These are phyloP conservation scores for Lasioglossum marginatum DNA, from an alignment of 2,888 invertebrate species.

Conservation along the genomic window DNA sequence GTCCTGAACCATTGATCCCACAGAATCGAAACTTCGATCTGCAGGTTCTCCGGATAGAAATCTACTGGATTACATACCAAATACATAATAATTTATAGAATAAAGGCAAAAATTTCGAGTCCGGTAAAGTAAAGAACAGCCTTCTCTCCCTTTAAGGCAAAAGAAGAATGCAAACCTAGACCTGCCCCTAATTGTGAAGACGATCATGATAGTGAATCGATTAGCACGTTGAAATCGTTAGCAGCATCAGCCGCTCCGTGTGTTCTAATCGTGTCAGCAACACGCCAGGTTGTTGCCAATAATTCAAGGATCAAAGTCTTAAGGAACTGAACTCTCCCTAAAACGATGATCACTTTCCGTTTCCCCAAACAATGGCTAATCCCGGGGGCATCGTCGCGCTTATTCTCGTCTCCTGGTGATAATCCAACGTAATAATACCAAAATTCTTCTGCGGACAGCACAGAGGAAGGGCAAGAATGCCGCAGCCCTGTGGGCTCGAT, in stretches of 20 bases:
- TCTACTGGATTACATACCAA: no score
- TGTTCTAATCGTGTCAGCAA: not conserved
- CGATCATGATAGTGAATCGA: not conserved
- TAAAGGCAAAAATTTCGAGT: no score
- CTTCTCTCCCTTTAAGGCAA: not conserved
- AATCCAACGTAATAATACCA: constrained; percentile 43
- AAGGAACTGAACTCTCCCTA: constrained; percentile 30
- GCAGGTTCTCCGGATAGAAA: no score
- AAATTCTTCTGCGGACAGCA: constrained; percentile 41
- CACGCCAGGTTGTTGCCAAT: constrained; percentile 16
- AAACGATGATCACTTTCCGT: constrained; percentile 53
- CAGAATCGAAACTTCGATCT: no score
- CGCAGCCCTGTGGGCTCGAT: constrained; percentile 46
- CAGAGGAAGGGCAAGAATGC: constrained; percentile 25
- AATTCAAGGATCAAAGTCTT: constrained; percentile 48
- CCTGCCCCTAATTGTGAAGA: not conserved
- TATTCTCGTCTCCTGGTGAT: constrained; percentile 18
- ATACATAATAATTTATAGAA: no score
- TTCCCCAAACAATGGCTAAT: constrained; percentile 49
- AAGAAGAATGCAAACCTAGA: not conserved
- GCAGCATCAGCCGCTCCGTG: not conserved
- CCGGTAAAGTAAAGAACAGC: no score
- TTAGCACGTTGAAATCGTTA: not conserved
- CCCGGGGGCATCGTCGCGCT: constrained; percentile 42
- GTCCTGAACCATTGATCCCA: no score